phyloP scores from a whole-genome alignment of 1,140 invertebrate species.

The Achroia grisella region DNA sequence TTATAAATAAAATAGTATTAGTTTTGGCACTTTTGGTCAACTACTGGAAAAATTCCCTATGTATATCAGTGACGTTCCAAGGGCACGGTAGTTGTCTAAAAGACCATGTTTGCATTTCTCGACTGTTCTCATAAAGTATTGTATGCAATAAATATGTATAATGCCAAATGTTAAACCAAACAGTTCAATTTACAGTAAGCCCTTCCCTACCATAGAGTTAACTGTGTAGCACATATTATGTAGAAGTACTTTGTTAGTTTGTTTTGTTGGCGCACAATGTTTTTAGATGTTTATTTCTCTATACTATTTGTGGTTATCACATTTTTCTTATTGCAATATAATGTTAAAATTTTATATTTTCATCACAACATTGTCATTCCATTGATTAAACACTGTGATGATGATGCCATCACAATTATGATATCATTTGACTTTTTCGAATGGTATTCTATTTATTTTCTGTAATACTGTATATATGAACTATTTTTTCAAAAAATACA shows the following conservation, averaged over 20 bases:
- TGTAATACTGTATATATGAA: slow-evolving; percentile 51
- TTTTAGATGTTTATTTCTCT: neutral
- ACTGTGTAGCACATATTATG: neutral
- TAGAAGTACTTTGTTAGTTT: neutral
- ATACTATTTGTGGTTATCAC: neutral
- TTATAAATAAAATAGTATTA: too few relatives aligned
- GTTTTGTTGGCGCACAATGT: slow-evolving; percentile 4
- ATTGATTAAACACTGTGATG: neutral
- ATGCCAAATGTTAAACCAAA: slow-evolving; percentile 7
- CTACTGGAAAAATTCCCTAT: too few relatives aligned
- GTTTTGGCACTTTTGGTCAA: too few relatives aligned
- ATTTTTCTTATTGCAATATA: neutral
- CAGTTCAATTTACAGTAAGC: slow-evolving; percentile 1
- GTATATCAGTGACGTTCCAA: too few relatives aligned
- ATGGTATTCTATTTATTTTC: slow-evolving; percentile 26
- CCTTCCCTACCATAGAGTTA: neutral
- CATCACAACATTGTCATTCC: too few relatives aligned
- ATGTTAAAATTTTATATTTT: neutral
- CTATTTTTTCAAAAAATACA: slow-evolving; percentile 55
- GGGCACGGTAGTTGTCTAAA: too few relatives aligned
- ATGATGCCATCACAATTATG: neutral
- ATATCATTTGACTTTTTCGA: neutral
- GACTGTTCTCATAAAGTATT: too few relatives aligned
- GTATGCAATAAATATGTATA: neutral
- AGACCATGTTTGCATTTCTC: too few relatives aligned